phyloP scores from a whole-genome alignment of 2,888 invertebrate genomes.

The Sesia apiformis region DNA sequence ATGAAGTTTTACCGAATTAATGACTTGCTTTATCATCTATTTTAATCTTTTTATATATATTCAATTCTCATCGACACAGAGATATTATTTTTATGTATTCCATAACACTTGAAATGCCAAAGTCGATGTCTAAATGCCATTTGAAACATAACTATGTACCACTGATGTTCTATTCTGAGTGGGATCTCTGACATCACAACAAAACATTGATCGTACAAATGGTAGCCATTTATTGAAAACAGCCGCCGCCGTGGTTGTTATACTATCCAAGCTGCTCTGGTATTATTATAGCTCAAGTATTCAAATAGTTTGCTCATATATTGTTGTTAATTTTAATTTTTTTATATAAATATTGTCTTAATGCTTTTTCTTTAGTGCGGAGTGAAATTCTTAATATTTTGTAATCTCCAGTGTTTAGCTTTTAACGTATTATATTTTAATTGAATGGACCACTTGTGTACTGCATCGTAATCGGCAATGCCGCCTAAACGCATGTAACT shows the following conservation, averaged over 20 bases:
- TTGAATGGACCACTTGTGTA: constrained; percentile 33
- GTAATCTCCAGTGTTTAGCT: constrained; percentile 55
- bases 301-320: constrained; percentile 66
- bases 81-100: constrained; percentile 16
- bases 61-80: constrained; percentile 5
- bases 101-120: constrained; percentile 64
- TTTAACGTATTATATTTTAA: constrained; percentile 32
- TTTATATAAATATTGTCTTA: constrained; percentile 1
- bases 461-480: constrained; percentile 19
- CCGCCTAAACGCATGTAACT: constrained; percentile 1
- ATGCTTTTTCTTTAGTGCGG: constrained; percentile 23
- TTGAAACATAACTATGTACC: constrained; percentile 37
- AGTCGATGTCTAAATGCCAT: constrained; percentile 67
- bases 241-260: constrained; percentile 36
- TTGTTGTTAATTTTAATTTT: constrained; percentile 58
- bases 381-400: constrained; percentile 51
- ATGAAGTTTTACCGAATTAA: constrained; percentile 69
- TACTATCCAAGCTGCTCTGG: constrained; percentile 68
- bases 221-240: constrained; percentile 53
- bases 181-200: constrained; percentile 66
- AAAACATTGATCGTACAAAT: constrained; percentile 67
- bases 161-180: constrained; percentile 42
- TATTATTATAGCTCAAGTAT: constrained; percentile 69
- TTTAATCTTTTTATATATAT: background rate
- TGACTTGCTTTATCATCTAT: constrained; percentile 9